Base-by-base conservation (phyloP, 2,113 vertebrate genomes). In the Manacus vitellinus region DNA sequence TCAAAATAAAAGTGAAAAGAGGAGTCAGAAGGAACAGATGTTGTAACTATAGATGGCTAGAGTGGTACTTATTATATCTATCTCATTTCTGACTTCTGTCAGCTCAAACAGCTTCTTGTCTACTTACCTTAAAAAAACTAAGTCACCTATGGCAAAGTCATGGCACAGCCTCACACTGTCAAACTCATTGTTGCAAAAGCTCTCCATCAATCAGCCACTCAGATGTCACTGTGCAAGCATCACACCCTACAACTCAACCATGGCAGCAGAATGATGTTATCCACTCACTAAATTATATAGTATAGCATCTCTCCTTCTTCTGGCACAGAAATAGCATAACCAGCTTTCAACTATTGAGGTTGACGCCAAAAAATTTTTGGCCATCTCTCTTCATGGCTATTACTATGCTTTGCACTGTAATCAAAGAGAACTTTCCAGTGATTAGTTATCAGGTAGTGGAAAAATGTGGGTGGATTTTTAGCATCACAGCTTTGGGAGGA, bases 1-100 rank as follows among this genome's bases (percentile, higher is more conserved):
- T 96, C 61, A 81, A 85, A 91, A 71, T 66, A 82, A 87, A 96
- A 93, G 77, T 68, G 55, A 74, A 87, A 80, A 78, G 58, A 79
- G 23, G 25, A 62, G 39, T 91, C 3, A 3, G 82, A 95, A 91
- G 72, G 58, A 95, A 86, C 62, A 92, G 83, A 75, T 82, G 83
- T 65, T 93, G 84, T 94, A 93, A 55, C 88, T 93, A 25, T 80
- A 86, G 78, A 76, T 85, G 67, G 88, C 72, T 92, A 63, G 41
- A 90, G 39, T 90, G 63, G 22, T 54, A 71, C 63, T 91, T 80
- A 78, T 33, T 92, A 35, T 76, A 84, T 52, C 58, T 72, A 9
- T 84, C 44, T 83, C 5, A 59, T 91, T 95, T 93, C 51, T 96
- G 54, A 79, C 27, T 95, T 95, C 33, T 85, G 39, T 83, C 24